Evolutionary conservation across 2,888 invertebrate genomes (phyloP), one percentile per base, ranked within the genome.

Genomic region (Abrostola tripartita): DNA sequence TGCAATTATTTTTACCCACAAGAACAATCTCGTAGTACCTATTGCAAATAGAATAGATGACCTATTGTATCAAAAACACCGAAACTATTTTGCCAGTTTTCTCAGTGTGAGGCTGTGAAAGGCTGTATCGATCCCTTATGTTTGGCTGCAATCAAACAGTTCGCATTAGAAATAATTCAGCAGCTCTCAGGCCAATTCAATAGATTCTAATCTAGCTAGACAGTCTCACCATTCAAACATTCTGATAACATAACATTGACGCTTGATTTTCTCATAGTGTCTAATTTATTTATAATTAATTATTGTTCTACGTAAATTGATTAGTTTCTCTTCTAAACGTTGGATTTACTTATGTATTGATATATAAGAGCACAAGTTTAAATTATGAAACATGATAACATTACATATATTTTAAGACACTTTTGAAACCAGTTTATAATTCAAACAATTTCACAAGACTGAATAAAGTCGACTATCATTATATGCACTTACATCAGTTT

Each of bases 161-260:
- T 14, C 50, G 37, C 10, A 14, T 8, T 44, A 38, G 11, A n/a
- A 40, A 24, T 14, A 42, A 37, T 56, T 53, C 7, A 56, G 50
- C 37, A 11, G 8, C 37, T 49, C 57, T 49, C 38, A 52, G 14
- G n/a, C 7, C 8, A 9, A 54, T 14, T 36, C 61, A 61, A 68
- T 68, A 58, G 58, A 52, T 41, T 56, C 10, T 12, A 50, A 40
- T 0, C 12, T n/a, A n/a, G n/a, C n/a, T n/a, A 57, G 53, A 57
- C 55, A 44, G 37, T 56, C 44, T 58, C 40, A 53, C 14, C 41
- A 35, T 53, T 11, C 49, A 41, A 50, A 73, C 52, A 73, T 55
- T 68, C 14, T 49, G 36, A 61, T 56, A 61, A 52, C 67, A 59
- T 55, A 61, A 54, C 55, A 55, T 41, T 40, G n/a, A 14, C 59